Conservation (phyloP, 2,113 vertebrate genomes). For the Numida meleagris region DNA sequence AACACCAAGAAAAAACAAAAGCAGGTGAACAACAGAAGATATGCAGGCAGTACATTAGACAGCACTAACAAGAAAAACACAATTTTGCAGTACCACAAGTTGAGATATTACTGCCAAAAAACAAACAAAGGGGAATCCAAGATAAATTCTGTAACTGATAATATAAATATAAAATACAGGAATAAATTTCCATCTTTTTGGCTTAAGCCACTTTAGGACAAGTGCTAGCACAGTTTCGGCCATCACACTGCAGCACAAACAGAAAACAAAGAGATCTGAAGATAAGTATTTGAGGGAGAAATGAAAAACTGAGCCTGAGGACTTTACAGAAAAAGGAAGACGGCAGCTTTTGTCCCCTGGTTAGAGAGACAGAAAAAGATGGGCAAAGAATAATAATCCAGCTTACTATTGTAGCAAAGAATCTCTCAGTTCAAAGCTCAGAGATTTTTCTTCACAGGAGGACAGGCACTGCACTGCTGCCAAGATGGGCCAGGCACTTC, state of each 20-base stretch:
- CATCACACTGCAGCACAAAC: not conserved
- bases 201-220: not conserved
- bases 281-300: rapidly evolving
- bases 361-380: not conserved
- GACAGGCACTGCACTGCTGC: rapidly evolving
- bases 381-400: not conserved
- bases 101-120: not conserved
- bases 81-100: not conserved
- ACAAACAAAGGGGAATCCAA: not conserved
- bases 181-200: not conserved
- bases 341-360: not conserved
- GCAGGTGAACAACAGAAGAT: not conserved
- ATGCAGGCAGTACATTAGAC: not conserved
- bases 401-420: not conserved
- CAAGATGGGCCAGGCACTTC: rapidly evolving
- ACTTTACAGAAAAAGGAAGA: not conserved
- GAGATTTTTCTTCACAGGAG: not conserved
- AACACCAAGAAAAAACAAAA: not conserved
- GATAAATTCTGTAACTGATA: not conserved
- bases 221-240: not conserved
- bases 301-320: not conserved
- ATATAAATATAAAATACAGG: not conserved
- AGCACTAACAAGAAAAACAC: not conserved
- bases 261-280: not conserved
- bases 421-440: not conserved